Evolutionary conservation across 2,113 vertebrate species (phyloP).

Genomic region (Corvus hawaiiensis): DNA sequence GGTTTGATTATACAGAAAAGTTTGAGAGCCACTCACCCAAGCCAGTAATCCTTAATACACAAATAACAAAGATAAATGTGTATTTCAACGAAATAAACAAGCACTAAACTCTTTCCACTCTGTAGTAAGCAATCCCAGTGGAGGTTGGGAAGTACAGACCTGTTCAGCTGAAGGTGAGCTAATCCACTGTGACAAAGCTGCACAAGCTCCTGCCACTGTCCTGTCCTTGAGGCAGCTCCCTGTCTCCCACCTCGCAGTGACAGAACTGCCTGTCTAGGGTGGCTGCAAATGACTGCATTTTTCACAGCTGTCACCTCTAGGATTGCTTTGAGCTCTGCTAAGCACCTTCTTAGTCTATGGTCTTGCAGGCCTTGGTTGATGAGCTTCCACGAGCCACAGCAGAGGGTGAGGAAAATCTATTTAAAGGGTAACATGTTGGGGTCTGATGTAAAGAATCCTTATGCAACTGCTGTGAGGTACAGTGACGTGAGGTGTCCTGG

Average conservation of each 20-base stretch:
- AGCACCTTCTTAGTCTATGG: neutral
- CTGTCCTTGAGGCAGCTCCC: neutral
- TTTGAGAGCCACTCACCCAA: neutral
- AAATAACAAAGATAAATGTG: neutral
- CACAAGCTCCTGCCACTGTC: neutral
- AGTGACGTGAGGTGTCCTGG: neutral
- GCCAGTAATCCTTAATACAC: neutral
- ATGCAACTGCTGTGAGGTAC: neutral
- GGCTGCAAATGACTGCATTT: conserved; percentile 10
- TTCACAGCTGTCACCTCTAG: neutral
- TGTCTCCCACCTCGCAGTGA: neutral
- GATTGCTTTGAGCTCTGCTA: neutral
- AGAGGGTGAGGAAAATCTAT: neutral
- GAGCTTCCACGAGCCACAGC: neutral
- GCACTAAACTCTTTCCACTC: neutral
- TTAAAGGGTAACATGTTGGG: neutral
- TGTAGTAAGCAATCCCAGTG: neutral
- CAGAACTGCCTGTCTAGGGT: neutral
- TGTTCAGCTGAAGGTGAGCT: neutral
- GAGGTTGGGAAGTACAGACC: neutral
- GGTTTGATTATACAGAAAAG: neutral
- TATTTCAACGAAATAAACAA: neutral
- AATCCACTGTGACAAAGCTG: neutral
- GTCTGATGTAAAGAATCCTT: neutral
- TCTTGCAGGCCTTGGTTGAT: neutral